Percentiles rank a stretch among this genome's conserved stretches.
Conservation (phyloP, 2,113 vertebrate species). For the Garra rufa region DNA sequence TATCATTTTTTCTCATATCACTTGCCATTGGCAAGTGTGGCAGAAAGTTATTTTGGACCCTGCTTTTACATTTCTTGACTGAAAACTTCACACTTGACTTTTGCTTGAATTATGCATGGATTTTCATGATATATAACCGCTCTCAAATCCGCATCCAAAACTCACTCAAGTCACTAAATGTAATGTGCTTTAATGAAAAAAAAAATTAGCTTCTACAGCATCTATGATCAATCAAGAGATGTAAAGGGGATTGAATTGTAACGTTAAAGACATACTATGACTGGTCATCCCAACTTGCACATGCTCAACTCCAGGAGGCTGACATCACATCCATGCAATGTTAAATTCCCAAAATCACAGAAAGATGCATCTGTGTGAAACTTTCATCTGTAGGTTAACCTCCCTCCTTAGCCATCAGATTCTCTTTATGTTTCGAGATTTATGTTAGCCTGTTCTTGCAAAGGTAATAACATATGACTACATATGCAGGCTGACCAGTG, state of each 20-base stretch:
- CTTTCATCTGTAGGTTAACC: not conserved
- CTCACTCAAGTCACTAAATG: not conserved
- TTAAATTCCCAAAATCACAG: slow-evolving; percentile 34
- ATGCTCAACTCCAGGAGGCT: slow-evolving; percentile 45
- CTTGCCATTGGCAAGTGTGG: not conserved
- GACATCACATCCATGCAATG: slow-evolving; percentile 48
- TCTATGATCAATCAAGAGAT: slow-evolving; percentile 39
- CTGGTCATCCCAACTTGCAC: slow-evolving; percentile 34
- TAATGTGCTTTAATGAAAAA: not conserved
- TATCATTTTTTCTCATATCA: not conserved
- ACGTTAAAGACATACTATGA: not conserved
- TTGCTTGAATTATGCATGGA: too few relatives aligned
- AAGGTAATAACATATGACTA: not conserved
- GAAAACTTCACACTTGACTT: slow-evolving; percentile 3
- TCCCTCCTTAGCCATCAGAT: not conserved
- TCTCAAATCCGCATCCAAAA: not conserved
- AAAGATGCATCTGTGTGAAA: not conserved
- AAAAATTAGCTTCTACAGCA: not conserved
- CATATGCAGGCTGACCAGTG: slow-evolving; percentile 4
- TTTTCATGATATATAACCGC: not conserved
- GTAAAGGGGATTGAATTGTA: not conserved
- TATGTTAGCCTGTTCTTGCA: not conserved
- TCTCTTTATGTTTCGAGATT: not conserved
- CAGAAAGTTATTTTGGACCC: slow-evolving; percentile 23
- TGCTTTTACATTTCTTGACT: slow-evolving; percentile 41